Conservation (phyloP, 2,797 vertebrate genomes). For the Alcedo atthis region DNA sequence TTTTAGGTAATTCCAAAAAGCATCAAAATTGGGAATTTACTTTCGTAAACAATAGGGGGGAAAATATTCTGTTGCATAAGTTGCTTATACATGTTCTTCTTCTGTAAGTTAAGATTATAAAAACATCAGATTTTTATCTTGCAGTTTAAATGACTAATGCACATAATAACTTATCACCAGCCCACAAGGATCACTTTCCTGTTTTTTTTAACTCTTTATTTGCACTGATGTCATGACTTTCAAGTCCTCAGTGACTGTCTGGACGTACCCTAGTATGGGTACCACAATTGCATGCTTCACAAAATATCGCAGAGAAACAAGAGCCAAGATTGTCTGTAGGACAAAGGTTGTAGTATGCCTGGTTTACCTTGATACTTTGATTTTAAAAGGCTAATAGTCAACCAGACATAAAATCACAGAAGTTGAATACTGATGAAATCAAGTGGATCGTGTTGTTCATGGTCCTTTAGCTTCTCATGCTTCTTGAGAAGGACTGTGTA, state of each 20-base stretch:
- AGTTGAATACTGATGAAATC: background rate
- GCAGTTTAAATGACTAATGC: background rate
- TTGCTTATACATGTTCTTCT: background rate
- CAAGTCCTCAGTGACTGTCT: background rate
- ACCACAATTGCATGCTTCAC: background rate
- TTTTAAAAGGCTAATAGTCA: background rate
- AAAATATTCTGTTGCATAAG: background rate
- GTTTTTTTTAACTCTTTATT: background rate
- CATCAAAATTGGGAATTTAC: background rate
- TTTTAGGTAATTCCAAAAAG: background rate
- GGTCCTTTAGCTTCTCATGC: background rate
- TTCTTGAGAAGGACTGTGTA: background rate
- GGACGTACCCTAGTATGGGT: background rate
- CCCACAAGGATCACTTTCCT: background rate
- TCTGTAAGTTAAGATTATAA: conserved; percentile 7
- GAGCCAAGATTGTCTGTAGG: background rate
- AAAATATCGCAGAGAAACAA: background rate
- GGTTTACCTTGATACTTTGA: background rate
- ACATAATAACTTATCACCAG: background rate
- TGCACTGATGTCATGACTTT: background rate
- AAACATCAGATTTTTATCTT: conserved; percentile 10
- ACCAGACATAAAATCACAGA: background rate
- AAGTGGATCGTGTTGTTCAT: background rate
- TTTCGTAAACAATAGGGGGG: background rate
- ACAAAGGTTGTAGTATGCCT: background rate